Evolutionary conservation across 2,888 invertebrate species (phyloP), one percentile per base, ranked within the genome.

Genomic region (Camptogramma bilineatum): DNA sequence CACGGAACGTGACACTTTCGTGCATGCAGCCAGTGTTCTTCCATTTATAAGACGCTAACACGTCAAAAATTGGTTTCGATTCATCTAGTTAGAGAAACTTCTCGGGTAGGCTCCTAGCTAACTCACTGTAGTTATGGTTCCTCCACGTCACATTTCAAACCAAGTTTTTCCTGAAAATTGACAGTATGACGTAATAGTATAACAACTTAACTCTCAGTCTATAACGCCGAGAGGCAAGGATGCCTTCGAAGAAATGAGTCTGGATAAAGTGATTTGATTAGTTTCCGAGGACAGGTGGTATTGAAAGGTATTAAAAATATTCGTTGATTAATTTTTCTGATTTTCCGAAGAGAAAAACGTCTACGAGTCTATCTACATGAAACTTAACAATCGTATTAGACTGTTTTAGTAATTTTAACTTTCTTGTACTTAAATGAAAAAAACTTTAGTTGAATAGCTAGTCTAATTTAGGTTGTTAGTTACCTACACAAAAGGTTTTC

Each of bases 261-360:
- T 47, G 57, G 52, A 56, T 62, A 57, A 53, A 65, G 52, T 57
- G 61, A 65, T 65, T 65, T 65, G 60, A 65, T 65, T 61, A 61
- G 57, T 65, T 65, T 13, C 18, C 61, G 56, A 58, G 51, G 44
- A 52, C 61, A 65, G 64, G 53, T 65, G 61, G 57, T 61, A 57
- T 65, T 65, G 65, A 65, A 39, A 46, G 65, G 52, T 65, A n/a
- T n/a, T n/a, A n/a, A n/a, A n/a, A n/a, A n/a, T n/a, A n/a, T n/a
- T n/a, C n/a, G 52, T 57, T 61, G 61, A 65, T 65, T 52, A 56
- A 57, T 53, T 57, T 65, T 53, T 57, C 48, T n/a, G 46, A 46
- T 52, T 34, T 28, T 50, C 50, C 17, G 47, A 24, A 17, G 34
- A 39, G 28, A 52, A 39, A 52, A 24, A 17, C 24, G n/a, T 56